Conservation (phyloP, 2,888 invertebrate genomes). For the Argyresthia albistria region DNA sequence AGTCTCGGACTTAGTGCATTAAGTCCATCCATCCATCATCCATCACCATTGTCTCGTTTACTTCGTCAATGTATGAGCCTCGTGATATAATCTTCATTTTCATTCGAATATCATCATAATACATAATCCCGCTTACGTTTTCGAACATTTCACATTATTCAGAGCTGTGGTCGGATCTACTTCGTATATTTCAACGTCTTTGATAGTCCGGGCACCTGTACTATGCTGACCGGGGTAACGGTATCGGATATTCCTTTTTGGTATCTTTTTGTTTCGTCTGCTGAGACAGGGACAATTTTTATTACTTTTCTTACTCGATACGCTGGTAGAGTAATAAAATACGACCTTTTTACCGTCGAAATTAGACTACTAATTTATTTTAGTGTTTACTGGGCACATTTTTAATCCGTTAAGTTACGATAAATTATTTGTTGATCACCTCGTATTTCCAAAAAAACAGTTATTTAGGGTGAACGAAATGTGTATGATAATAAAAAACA, state of each 20-base stretch:
- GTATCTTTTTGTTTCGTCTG: constrained; percentile 14
- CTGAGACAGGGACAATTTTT: constrained; percentile 1
- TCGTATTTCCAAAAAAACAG: too few species aligned
- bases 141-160: constrained; percentile 3
- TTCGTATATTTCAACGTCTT: constrained; percentile 2
- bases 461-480: too few species aligned
- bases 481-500: background rate
- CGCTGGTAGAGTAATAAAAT: background rate
- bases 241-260: constrained; percentile 27
- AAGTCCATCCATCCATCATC: too few species aligned
- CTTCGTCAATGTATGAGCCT: background rate
- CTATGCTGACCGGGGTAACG: constrained; percentile 24
- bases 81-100: background rate
- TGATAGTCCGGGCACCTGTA: constrained; percentile 25
- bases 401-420: too few species aligned
- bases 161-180: background rate
- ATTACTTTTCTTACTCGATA: constrained; percentile 2
- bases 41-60: background rate
- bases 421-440: too few species aligned
- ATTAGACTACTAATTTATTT: background rate
- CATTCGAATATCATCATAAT: background rate
- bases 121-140: background rate
- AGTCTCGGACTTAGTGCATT: background rate
- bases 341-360: background rate
- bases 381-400: background rate